Conservation (phyloP, 2,113 vertebrate species). For the Turdus rufiventris region DNA sequence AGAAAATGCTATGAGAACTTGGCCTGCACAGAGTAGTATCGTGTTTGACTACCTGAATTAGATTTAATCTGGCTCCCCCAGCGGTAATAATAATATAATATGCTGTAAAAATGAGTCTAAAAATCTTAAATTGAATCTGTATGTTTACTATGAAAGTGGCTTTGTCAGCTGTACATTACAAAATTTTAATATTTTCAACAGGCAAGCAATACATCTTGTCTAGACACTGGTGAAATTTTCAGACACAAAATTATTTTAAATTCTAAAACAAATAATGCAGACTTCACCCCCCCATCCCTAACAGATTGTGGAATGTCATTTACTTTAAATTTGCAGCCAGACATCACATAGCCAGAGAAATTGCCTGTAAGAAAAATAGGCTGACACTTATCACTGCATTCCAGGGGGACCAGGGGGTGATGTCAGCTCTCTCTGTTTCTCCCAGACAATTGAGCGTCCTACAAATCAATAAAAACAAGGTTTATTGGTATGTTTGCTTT, state of each 20-base stretch:
- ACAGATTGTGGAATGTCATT: constrained; percentile 57
- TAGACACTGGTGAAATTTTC: constrained; percentile 63
- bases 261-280: constrained; percentile 40
- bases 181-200: constrained; percentile 61
- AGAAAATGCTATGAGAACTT: neutral
- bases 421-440: constrained; percentile 41
- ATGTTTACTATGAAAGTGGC: constrained; percentile 26
- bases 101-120: neutral
- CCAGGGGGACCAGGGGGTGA: constrained; percentile 44
- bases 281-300: neutral
- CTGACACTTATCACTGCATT: constrained; percentile 13
- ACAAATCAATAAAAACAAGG: constrained; percentile 68
- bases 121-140: constrained; percentile 33
- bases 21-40: neutral
- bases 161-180: neutral
- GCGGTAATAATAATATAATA: neutral
- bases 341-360: constrained; percentile 55
- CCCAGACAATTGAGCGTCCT: constrained; percentile 62
- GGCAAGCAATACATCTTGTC: constrained; percentile 62
- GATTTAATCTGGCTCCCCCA: neutral
- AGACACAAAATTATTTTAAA: constrained; percentile 59
- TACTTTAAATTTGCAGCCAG: constrained; percentile 63
- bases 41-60: neutral
- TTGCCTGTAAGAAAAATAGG: constrained; percentile 52
- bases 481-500: constrained; percentile 54